A percentile compares a stretch with the other conserved stretches of the same genome.
phyloP scores from a whole-genome alignment of 2,888 invertebrate genomes.

The Agrochola litura region DNA sequence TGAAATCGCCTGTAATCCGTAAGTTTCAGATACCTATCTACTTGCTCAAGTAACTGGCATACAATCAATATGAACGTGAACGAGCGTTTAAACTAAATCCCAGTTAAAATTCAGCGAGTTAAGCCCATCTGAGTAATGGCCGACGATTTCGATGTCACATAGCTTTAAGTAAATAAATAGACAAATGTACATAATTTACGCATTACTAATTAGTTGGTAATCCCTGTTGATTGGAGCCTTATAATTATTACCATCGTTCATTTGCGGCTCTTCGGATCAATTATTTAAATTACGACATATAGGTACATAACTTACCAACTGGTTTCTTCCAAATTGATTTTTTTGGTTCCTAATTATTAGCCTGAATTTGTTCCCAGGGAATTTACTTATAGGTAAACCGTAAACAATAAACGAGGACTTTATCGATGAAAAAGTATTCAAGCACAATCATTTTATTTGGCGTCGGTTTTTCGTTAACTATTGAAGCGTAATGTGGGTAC shows the following conservation, averaged over 20 bases:
- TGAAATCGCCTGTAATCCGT: background rate
- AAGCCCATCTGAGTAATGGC: constrained; percentile 84
- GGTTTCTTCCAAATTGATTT: background rate
- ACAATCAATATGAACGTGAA: constrained; percentile 55
- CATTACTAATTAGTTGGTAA: constrained; percentile 66
- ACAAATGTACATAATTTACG: constrained; percentile 80
- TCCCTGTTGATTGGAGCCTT: constrained; percentile 44
- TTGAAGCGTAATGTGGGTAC: constrained; percentile 4
- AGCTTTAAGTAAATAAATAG: constrained; percentile 80
- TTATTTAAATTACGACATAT: constrained; percentile 10
- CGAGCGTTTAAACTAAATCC: constrained; percentile 75
- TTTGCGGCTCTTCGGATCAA: constrained; percentile 13
- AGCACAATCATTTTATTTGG: background rate
- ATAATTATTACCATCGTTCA: constrained; percentile 38
- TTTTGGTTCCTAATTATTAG: no score
- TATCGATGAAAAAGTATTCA: background rate
- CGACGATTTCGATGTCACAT: constrained; percentile 76
- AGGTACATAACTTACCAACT: background rate
- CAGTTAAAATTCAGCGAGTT: constrained; percentile 87
- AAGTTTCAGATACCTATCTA: background rate
- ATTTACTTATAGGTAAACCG: background rate
- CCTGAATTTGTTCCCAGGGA: background rate
- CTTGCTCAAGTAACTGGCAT: constrained; percentile 44
- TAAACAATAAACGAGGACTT: background rate
- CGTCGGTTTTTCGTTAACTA: background rate